Evolutionary conservation across 2,797 vertebrate species (phyloP).

Genomic region (Gila robusta): DNA sequence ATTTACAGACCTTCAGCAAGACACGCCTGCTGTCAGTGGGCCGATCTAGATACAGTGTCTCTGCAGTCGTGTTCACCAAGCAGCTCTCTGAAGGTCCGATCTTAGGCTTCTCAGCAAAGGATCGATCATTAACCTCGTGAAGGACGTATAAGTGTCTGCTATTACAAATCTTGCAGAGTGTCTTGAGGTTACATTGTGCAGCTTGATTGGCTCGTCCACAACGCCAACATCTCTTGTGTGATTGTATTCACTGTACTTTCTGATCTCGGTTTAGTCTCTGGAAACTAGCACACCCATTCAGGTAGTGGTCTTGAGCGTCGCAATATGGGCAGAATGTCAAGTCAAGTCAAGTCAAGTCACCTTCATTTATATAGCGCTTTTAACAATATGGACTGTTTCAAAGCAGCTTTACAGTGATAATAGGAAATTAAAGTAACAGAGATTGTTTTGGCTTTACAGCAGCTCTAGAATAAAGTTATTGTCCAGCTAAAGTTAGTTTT

Average conservation of each 20-base stretch:
- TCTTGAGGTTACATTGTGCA: not conserved
- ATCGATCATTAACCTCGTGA: not conserved
- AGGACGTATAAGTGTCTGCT: not conserved
- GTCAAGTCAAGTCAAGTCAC: too few species aligned
- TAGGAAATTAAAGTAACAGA: too few species aligned
- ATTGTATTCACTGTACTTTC: not conserved
- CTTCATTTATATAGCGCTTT: too few species aligned
- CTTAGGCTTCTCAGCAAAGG: not conserved
- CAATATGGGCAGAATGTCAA: not conserved
- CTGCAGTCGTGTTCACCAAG: not conserved
- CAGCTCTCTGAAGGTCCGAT: not conserved
- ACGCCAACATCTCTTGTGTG: not conserved
- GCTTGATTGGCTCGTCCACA: not conserved
- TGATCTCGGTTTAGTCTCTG: not conserved
- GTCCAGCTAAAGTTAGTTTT: too few species aligned
- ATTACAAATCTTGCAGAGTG: constrained; percentile 1
- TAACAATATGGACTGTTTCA: too few species aligned
- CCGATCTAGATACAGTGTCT: not conserved
- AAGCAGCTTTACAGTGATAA: too few species aligned
- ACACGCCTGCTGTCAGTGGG: not conserved
- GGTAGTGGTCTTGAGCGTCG: not conserved
- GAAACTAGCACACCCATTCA: not conserved
- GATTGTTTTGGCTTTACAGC: too few species aligned
- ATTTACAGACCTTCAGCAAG: not conserved
- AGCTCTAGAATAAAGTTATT: too few species aligned